A percentile compares a stretch with the other conserved stretches of the same genome.
Evolutionary conservation across 2,888 invertebrate genomes (phyloP).

Genomic region (Macrophya alboannulata): DNA sequence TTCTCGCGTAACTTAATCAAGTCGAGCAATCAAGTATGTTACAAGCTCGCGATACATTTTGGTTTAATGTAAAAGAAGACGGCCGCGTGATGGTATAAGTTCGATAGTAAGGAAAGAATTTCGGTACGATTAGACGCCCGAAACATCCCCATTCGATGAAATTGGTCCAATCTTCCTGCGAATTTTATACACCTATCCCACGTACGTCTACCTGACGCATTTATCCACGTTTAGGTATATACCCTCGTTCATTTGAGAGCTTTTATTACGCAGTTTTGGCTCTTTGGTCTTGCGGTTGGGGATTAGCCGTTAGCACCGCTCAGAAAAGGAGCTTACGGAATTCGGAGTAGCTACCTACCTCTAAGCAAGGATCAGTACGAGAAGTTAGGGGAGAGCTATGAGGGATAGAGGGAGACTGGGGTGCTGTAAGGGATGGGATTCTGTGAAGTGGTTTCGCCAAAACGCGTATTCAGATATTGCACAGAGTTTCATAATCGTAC

Average conservation of each 20-base stretch:
- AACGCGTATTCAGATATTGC: not conserved
- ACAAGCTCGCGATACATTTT: not conserved
- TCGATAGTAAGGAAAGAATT: conserved; percentile 6
- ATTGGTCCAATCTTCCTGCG: not conserved
- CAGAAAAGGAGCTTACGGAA: conserved; percentile 21
- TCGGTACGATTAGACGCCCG: not conserved
- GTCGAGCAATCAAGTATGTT: conserved; percentile 8
- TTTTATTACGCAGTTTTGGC: conserved; percentile 25
- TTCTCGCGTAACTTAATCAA: not conserved
- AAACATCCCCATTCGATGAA: not conserved
- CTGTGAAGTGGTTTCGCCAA: not conserved
- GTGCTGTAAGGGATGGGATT: not conserved
- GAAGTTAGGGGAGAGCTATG: not conserved
- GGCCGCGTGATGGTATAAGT: not conserved
- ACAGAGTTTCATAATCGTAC: not conserved
- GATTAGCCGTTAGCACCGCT: conserved; percentile 38
- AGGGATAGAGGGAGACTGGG: not conserved
- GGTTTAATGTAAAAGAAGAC: not conserved
- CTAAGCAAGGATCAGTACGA: not conserved
- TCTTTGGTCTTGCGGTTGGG: not conserved
- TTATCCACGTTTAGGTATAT: not conserved
- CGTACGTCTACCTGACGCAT: not conserved
- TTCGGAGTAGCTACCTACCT: not conserved
- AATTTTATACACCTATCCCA: not conserved
- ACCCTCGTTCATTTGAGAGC: conserved; percentile 3